Evolutionary conservation across 1,140 invertebrate genomes (phyloP).

Genomic region (Eubasilissa regina): DNA sequence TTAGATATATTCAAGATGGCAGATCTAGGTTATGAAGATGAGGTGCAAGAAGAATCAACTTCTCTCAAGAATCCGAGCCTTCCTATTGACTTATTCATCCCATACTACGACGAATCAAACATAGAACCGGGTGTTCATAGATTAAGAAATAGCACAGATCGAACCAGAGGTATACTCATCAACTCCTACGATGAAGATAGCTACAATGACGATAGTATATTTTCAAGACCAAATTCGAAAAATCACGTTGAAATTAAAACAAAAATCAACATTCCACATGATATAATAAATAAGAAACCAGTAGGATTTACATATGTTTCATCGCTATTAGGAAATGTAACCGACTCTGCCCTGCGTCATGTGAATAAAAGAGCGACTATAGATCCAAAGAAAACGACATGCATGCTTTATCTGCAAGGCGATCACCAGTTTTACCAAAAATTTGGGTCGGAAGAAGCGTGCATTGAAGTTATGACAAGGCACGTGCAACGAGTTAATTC

Average conservation of each 20-base stretch:
- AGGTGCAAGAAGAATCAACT: conserved; percentile 66
- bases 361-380: conserved; percentile 82
- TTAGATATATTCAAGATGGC: conserved; percentile 43
- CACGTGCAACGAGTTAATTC: conserved; percentile 95
- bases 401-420: conserved; percentile 94
- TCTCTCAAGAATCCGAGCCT: conserved; percentile 75
- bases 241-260: conserved; percentile 77
- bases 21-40: conserved; percentile 45
- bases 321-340: conserved; percentile 68
- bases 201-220: conserved; percentile 67
- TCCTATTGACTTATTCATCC: conserved; percentile 76
- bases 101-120: conserved; percentile 74
- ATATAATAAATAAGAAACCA: conserved; percentile 70
- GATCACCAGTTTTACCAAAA: conserved; percentile 95
- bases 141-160: conserved; percentile 65
- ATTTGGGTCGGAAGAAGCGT: conserved; percentile 93
- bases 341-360: conserved; percentile 74
- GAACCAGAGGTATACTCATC: conserved; percentile 61
- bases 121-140: conserved; percentile 61
- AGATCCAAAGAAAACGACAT: conserved; percentile 86
- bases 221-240: conserved; percentile 75
- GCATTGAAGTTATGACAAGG: conserved; percentile 95
- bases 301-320: conserved; percentile 67
- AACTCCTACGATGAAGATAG: conserved; percentile 63
- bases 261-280: conserved; percentile 71